Conservation (phyloP, 2,113 vertebrate species). For the Sciurus niger region DNA sequence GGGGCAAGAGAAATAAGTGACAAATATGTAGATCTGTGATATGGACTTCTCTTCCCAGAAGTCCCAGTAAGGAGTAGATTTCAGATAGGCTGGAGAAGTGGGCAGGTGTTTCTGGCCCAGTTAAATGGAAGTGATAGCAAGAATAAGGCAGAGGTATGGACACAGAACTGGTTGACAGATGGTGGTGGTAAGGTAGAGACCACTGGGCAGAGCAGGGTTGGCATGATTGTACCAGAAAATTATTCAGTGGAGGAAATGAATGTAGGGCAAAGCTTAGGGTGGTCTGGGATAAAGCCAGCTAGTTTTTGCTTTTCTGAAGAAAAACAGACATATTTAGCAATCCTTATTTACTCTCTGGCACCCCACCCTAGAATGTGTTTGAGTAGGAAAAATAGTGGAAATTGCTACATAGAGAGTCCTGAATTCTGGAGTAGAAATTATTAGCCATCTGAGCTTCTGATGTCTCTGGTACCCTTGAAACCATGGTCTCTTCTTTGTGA, state of each 20-base stretch:
- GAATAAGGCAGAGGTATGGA: background rate
- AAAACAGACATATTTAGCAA: conserved; percentile 63
- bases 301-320: conserved; percentile 64
- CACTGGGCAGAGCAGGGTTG: background rate
- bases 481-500: background rate
- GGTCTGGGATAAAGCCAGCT: conserved; percentile 52
- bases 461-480: conserved; percentile 50
- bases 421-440: background rate
- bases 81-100: background rate
- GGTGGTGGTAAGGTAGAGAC: conserved; percentile 44
- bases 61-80: conserved; percentile 27
- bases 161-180: conserved; percentile 52
- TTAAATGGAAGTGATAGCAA: background rate
- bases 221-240: background rate
- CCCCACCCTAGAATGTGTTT: background rate
- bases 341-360: conserved; percentile 45
- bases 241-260: conserved; percentile 55
- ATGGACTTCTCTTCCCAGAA: conserved; percentile 39
- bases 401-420: background rate
- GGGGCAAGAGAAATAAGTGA: conserved; percentile 41
- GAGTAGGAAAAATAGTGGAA: conserved; percentile 9
- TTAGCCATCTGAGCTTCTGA: conserved; percentile 3
- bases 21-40: background rate
- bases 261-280: conserved; percentile 45
- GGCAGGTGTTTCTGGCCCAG: background rate